These are phyloP conservation scores for Artibeus jamaicensis DNA, from an alignment of 2,797 vertebrate genomes.

Conservation along the genomic window DNA sequence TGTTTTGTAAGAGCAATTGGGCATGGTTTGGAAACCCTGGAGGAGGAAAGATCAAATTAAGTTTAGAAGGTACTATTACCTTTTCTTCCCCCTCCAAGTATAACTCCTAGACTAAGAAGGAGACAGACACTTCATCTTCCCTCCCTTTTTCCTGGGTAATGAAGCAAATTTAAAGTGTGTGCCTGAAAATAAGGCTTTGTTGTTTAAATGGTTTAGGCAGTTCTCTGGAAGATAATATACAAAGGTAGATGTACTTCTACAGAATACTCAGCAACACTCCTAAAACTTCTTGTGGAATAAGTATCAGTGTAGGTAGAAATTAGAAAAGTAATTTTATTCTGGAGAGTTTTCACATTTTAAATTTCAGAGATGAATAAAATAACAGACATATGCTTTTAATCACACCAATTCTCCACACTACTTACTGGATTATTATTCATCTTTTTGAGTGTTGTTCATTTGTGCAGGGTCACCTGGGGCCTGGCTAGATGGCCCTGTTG, in stretches of 20 bases:
- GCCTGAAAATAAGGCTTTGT: conserved; percentile 40
- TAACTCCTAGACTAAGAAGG: conserved; percentile 17
- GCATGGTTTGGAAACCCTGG: conserved; percentile 51
- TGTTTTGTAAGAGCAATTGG: conserved; percentile 49
- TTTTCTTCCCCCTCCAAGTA: conserved; percentile 25
- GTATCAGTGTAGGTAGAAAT: not conserved
- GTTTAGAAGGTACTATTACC: conserved; percentile 50
- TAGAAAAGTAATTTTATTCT: not conserved
- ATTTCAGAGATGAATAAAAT: not conserved
- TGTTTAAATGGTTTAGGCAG: conserved; percentile 29
- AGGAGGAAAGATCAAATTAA: conserved; percentile 53
- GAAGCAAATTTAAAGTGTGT: conserved; percentile 34
- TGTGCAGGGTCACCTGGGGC: not conserved
- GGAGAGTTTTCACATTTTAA: conserved; percentile 43
- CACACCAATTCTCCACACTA: not conserved
- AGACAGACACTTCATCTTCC: conserved; percentile 11
- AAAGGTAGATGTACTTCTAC: not conserved
- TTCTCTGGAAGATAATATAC: not conserved
- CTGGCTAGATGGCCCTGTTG: not conserved
- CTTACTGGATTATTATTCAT: not conserved
- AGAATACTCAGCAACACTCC: not conserved
- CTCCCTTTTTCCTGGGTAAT: conserved; percentile 43
- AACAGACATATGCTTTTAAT: not conserved
- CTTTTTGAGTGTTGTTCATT: not conserved
- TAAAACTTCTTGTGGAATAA: conserved; percentile 23